These are phyloP conservation scores for Orthosia gracilis DNA, from an alignment of 2,888 invertebrate species.

Conservation along the genomic window DNA sequence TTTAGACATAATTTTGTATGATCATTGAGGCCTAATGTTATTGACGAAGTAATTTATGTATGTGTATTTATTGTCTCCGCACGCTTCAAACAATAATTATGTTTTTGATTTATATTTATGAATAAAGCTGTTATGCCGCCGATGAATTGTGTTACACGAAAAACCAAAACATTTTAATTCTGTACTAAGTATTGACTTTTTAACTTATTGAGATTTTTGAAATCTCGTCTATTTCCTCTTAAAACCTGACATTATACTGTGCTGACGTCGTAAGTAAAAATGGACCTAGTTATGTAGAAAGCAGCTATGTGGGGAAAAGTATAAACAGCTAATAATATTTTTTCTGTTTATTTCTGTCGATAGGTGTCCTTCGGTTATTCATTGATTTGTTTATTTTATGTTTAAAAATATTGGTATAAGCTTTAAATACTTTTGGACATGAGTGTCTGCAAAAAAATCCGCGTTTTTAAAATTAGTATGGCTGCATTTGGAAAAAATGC, in stretches of 20 bases:
- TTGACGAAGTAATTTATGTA: slow-evolving; percentile 58
- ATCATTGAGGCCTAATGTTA: slow-evolving; percentile 69
- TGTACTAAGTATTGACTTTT: slow-evolving; percentile 45
- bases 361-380: too few species aligned
- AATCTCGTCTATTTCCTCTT: slow-evolving; percentile 68
- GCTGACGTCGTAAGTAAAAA: neutral
- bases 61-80: slow-evolving; percentile 59
- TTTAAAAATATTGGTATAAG: too few species aligned
- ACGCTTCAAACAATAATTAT: slow-evolving; percentile 50
- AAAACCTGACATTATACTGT: slow-evolving; percentile 11
- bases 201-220: slow-evolving; percentile 71
- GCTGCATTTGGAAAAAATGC: too few species aligned
- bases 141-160: slow-evolving; percentile 45
- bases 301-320: too few species aligned
- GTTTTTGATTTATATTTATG: slow-evolving; percentile 65
- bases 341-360: too few species aligned
- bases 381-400: too few species aligned
- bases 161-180: slow-evolving; percentile 62
- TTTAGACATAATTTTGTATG: slow-evolving; percentile 78
- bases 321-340: too few species aligned
- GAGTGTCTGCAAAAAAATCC: too few species aligned
- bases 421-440: too few species aligned
- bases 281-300: too few species aligned
- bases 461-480: too few species aligned
- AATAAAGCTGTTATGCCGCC: slow-evolving; percentile 41